Evolutionary conservation across 2,113 vertebrate species (phyloP).

Genomic region (Platycercus adscitus): DNA sequence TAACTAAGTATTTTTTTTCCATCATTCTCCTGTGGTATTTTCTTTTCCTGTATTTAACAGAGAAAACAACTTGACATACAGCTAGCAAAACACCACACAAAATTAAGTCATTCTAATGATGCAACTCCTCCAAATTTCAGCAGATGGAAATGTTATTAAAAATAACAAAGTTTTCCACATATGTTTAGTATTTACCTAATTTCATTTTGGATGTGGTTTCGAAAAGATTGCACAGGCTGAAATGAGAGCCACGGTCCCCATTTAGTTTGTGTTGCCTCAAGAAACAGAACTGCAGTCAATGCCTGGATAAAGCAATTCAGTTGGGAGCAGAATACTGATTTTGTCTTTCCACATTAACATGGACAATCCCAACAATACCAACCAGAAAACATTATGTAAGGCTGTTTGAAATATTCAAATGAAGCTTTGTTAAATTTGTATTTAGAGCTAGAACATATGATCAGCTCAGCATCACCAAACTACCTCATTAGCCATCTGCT

Average conservation of each 20-base stretch:
- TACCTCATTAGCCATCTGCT: constrained; percentile 60
- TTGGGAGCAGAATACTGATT: background rate
- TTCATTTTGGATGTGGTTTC: background rate
- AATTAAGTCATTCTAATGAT: background rate
- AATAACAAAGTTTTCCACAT: background rate
- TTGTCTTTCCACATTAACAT: background rate
- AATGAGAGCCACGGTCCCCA: background rate
- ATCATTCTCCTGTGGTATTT: background rate
- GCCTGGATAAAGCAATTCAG: background rate
- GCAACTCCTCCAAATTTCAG: background rate
- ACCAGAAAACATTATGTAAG: constrained; percentile 42
- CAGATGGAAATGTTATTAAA: background rate
- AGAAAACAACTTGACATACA: background rate
- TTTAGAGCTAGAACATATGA: constrained; percentile 62
- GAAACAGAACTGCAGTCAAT: background rate
- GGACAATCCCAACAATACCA: constrained; percentile 7
- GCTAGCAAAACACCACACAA: background rate
- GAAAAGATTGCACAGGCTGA: background rate
- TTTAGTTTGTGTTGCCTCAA: background rate
- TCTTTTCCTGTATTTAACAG: background rate
- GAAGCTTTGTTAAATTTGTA: constrained; percentile 63
- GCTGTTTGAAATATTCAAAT: constrained; percentile 44
- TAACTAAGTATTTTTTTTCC: background rate
- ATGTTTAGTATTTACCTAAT: background rate
- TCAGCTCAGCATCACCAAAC: constrained; percentile 27